Percentiles rank a stretch among this genome's conserved stretches.
phyloP scores from a whole-genome alignment of 2,888 invertebrate genomes.

The Rhagonycha fulva region DNA sequence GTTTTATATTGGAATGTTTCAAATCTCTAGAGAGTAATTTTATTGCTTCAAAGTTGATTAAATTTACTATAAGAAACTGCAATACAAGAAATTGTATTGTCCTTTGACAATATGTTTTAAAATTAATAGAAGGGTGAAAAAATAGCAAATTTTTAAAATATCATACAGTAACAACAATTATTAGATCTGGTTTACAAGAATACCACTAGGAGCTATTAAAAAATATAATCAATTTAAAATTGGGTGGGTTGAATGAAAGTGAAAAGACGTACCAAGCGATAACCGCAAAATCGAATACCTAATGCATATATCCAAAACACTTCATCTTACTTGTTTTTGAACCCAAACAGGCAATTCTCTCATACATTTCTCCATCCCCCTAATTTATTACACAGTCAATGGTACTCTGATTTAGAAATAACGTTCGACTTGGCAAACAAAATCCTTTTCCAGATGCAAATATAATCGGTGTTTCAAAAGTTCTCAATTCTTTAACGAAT shows the following conservation, averaged over 20 bases:
- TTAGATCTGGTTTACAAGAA: background rate
- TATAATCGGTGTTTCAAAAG: background rate
- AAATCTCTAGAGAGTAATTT: background rate
- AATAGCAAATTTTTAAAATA: too few relatives aligned
- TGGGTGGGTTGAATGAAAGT: background rate
- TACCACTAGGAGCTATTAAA: background rate
- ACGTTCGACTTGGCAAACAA: background rate
- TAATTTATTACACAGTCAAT: background rate
- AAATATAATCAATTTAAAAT: background rate
- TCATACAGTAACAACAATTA: too few relatives aligned
- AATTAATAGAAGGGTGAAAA: too few relatives aligned
- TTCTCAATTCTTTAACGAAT: background rate
- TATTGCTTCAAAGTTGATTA: background rate
- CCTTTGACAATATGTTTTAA: background rate
- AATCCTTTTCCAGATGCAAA: background rate
- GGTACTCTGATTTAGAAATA: background rate
- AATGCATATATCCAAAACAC: background rate
- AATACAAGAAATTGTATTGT: background rate
- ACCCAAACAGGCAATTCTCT: background rate
- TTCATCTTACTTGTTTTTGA: background rate
- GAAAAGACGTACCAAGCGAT: background rate
- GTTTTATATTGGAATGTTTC: background rate
- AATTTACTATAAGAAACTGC: background rate
- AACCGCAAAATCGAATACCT: background rate
- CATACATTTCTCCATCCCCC: background rate